phyloP scores from a whole-genome alignment of 2,888 invertebrate genomes.

The Dichetophora obliterata region DNA sequence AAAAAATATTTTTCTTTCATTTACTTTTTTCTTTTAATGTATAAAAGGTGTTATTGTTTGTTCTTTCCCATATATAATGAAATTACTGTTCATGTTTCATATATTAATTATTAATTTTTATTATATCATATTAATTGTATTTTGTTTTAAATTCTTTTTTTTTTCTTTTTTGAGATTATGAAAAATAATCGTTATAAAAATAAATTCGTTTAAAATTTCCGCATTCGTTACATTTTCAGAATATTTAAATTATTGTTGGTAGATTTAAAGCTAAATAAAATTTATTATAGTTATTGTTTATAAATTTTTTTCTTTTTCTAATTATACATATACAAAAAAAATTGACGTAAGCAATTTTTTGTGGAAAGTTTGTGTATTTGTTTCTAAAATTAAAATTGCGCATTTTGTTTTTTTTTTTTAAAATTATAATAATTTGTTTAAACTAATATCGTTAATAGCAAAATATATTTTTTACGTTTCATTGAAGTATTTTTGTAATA shows the following conservation, averaged over 20 bases:
- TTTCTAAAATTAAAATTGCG: slow-evolving; percentile 8
- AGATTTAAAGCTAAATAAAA: background rate
- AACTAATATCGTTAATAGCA: background rate
- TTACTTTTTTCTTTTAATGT: too few relatives aligned
- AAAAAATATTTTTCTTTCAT: too few relatives aligned
- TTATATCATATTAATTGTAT: background rate
- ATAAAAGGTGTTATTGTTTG: too few relatives aligned
- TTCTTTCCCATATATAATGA: too few relatives aligned
- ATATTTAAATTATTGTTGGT: background rate
- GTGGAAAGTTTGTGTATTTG: slow-evolving; percentile 1
- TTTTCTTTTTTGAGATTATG: slow-evolving; percentile 1
- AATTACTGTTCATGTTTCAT: too few relatives aligned
- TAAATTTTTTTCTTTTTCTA: background rate
- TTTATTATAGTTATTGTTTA: background rate
- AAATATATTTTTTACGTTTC: slow-evolving; percentile 15
- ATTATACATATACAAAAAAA: slow-evolving; percentile 1
- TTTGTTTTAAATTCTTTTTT: background rate
- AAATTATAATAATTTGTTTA: background rate
- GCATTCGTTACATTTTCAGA: background rate
- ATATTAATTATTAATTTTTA: background rate
- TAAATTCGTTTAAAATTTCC: background rate
- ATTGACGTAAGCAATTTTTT: slow-evolving; percentile 16
- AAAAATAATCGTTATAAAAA: slow-evolving; percentile 7
- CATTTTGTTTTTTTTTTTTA: background rate
- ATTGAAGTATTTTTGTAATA: background rate